These are phyloP conservation scores for Chiloscyllium plagiosum DNA, from an alignment of 2,113 vertebrate genomes.

Conservation along the genomic window DNA sequence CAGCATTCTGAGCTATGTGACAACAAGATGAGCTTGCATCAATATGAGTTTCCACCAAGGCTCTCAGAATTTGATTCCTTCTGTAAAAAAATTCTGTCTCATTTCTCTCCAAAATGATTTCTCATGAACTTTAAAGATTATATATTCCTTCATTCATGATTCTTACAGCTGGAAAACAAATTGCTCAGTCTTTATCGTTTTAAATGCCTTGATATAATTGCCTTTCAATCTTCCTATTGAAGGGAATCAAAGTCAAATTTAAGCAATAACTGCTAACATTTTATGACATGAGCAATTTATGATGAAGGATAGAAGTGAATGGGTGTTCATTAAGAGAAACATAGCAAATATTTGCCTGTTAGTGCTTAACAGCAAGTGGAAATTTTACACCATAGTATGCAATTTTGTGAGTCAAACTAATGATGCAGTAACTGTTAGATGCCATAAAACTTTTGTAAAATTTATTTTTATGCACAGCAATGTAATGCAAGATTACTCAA, in stretches of 20 bases:
- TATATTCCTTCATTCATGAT: not conserved
- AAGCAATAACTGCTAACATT: not conserved
- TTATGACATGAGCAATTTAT: slow-evolving; percentile 23
- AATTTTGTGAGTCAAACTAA: not conserved
- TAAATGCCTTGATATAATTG: not conserved
- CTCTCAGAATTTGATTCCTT: not conserved
- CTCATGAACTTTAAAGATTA: not conserved
- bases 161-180: not conserved
- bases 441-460: not conserved
- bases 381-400: not conserved
- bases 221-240: not conserved
- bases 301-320: not conserved
- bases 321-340: not conserved
- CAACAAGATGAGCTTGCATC: no score
- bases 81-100: not conserved
- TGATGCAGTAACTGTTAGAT: not conserved
- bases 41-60: no score
- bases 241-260: not conserved
- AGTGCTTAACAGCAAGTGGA: not conserved
- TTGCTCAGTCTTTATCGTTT: not conserved
- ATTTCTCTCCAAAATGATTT: not conserved
- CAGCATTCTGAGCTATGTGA: no score
- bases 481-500: not conserved
- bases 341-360: not conserved
- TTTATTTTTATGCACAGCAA: not conserved